phyloP scores from a whole-genome alignment of 2,797 vertebrate species.

The Emydoidea blandingii region DNA sequence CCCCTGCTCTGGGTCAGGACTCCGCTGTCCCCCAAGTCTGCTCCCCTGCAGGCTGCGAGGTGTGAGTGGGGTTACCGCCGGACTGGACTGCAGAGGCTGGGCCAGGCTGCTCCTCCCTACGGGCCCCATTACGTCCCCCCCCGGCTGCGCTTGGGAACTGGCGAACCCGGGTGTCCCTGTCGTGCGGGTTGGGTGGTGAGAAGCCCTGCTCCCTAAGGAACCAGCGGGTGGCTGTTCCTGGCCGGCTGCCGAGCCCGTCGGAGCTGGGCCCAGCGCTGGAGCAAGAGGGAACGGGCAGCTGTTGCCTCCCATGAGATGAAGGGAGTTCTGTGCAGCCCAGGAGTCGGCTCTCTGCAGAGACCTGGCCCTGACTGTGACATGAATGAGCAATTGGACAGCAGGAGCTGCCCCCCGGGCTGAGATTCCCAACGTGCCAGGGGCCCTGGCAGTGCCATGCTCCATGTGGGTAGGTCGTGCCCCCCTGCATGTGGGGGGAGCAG shows the following conservation, averaged over 20 bases:
- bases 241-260: rapidly evolving
- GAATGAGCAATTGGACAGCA: background rate
- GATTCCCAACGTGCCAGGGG: background rate
- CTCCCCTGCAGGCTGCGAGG: background rate
- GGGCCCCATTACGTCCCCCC: too few species aligned
- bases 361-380: background rate
- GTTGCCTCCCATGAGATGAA: background rate
- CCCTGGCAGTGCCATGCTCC: background rate
- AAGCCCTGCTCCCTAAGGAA: background rate
- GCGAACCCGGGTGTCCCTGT: background rate
- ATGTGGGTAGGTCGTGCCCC: background rate
- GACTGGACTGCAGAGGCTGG: background rate
- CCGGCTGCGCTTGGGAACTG: background rate
- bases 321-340: background rate
- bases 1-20: background rate
- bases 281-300: rapidly evolving
- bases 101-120: background rate
- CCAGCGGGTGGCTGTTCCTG: background rate
- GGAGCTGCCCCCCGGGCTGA: background rate
- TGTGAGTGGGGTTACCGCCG: background rate
- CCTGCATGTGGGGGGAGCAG: background rate
- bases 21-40: background rate
- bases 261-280: background rate
- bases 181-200: rapidly evolving
- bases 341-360: background rate